These are phyloP conservation scores for Sabatieria punctata DNA, from an alignment of 2,888 invertebrate genomes.

Conservation along the genomic window DNA sequence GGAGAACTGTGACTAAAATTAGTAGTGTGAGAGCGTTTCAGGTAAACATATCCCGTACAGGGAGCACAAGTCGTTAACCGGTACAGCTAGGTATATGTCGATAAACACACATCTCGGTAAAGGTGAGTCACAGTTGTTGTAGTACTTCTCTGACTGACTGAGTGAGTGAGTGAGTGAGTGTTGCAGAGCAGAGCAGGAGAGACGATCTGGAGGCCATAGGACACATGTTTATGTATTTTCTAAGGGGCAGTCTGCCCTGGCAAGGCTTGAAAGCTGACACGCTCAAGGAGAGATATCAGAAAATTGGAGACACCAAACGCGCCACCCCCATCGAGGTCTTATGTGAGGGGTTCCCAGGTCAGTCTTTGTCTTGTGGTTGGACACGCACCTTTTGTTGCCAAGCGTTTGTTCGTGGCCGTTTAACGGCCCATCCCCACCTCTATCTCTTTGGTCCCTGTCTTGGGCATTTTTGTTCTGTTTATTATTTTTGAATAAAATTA, in stretches of 20 bases:
- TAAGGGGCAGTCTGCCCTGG: slow-evolving; percentile 97
- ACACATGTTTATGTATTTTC: slow-evolving; percentile 99
- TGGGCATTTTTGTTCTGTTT: no score
- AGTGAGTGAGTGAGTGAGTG: slow-evolving; percentile 47
- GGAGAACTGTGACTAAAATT: slow-evolving; percentile 42
- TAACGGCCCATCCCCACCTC: no score
- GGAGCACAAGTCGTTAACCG: slow-evolving; percentile 99
- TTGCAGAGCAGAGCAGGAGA: slow-evolving; percentile 95
- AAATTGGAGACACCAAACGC: slow-evolving; percentile 98
- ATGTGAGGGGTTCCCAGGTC: slow-evolving; percentile 51
- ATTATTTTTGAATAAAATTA: no score
- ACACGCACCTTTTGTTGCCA: no score
- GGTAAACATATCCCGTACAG: slow-evolving; percentile 99
- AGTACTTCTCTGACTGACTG: neutral
- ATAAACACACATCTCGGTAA: slow-evolving; percentile 99
- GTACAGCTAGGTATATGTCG: slow-evolving; percentile 99
- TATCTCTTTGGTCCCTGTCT: no score
- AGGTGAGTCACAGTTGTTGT: slow-evolving; percentile 41
- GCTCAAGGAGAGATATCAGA: slow-evolving; percentile 96
- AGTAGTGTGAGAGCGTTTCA: slow-evolving; percentile 38
- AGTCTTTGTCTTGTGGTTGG: no score
- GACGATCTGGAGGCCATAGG: slow-evolving; percentile 98
- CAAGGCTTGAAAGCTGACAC: slow-evolving; percentile 99
- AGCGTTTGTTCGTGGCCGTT: no score
- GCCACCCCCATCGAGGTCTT: slow-evolving; percentile 90